These are phyloP conservation scores for Dasyprocta punctata DNA, from an alignment of 2,113 vertebrate genomes.

Conservation along the genomic window DNA sequence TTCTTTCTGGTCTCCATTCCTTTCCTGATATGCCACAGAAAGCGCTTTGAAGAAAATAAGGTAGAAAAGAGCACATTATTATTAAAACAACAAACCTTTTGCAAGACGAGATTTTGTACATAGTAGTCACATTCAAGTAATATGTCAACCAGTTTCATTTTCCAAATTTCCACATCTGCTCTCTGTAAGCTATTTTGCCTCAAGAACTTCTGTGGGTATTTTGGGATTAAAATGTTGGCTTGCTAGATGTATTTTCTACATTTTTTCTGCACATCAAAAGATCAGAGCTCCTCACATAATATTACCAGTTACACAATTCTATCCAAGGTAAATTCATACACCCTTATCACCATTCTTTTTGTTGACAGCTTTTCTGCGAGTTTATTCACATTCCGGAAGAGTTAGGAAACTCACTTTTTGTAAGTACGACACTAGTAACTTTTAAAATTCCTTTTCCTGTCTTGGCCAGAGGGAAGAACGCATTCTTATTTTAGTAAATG, in stretches of 20 bases:
- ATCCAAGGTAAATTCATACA: neutral
- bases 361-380: neutral
- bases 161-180: conserved; percentile 28
- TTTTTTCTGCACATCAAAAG: neutral
- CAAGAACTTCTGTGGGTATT: neutral
- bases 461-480: neutral
- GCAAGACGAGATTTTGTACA: neutral
- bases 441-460: neutral
- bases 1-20: neutral
- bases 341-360: neutral
- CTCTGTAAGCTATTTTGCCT: conserved; percentile 3
- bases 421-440: neutral
- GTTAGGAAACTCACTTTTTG: neutral
- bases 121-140: neutral
- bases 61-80: neutral
- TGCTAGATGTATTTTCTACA: neutral
- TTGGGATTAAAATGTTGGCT: neutral
- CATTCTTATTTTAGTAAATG: neutral
- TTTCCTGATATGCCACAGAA: neutral
- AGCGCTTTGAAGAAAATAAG: neutral
- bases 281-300: neutral
- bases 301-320: neutral
- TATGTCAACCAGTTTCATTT: neutral
- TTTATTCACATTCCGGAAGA: neutral
- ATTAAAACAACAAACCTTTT: neutral